Conservation (phyloP, 2,888 invertebrate species). For the Uloborus plumipes region DNA sequence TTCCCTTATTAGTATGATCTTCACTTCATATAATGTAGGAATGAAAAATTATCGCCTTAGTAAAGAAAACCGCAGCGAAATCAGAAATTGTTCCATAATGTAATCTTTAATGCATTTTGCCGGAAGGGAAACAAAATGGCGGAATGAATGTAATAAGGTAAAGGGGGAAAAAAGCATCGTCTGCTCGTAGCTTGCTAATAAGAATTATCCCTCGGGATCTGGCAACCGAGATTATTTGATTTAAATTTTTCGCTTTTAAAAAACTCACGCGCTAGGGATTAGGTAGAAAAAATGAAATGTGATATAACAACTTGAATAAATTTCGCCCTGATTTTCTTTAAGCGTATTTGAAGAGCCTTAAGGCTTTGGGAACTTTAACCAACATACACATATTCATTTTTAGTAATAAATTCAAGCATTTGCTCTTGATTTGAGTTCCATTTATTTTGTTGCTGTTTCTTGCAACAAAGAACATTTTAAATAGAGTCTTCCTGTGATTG, state of each 20-base stretch:
- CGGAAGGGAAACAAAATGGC: constrained; percentile 50
- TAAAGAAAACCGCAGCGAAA: constrained; percentile 37
- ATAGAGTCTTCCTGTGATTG: not conserved
- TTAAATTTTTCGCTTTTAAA: constrained; percentile 55
- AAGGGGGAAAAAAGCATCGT: constrained; percentile 26
- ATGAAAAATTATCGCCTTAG: constrained; percentile 38
- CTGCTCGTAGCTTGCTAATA: constrained; percentile 48
- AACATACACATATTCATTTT: constrained; percentile 34
- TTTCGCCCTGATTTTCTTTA: constrained; percentile 48
- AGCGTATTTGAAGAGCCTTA: constrained; percentile 45
- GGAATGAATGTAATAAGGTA: constrained; percentile 51
- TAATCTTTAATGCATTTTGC: constrained; percentile 60
- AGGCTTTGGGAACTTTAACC: constrained; percentile 41
- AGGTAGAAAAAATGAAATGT: constrained; percentile 42
- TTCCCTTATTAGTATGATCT: constrained; percentile 53
- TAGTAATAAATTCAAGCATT: not conserved
- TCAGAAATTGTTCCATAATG: constrained; percentile 59
- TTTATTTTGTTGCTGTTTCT: constrained; percentile 1
- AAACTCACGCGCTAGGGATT: constrained; percentile 18
- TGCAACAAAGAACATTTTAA: constrained; percentile 10
- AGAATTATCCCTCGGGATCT: constrained; percentile 56
- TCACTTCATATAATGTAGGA: constrained; percentile 35
- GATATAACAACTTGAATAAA: constrained; percentile 45
- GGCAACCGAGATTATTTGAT: constrained; percentile 54
- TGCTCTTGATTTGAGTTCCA: constrained; percentile 9